phyloP scores from a whole-genome alignment of 1,140 invertebrate species.

The Anastrepha ludens region DNA sequence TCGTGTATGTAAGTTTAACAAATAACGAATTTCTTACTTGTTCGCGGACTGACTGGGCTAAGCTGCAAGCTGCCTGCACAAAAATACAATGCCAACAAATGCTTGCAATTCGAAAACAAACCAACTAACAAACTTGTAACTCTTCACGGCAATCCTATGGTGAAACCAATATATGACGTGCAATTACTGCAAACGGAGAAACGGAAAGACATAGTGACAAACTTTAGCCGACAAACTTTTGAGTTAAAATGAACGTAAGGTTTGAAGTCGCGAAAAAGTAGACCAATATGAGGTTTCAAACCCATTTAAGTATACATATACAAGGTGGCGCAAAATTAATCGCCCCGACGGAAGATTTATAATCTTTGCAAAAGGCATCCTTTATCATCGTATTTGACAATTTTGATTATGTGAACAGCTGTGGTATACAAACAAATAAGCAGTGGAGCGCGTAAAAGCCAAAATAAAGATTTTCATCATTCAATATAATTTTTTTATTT shows the following conservation, averaged over 20 bases:
- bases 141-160: conserved; percentile 18
- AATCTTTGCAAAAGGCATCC: no score
- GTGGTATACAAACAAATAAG: no score
- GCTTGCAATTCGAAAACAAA: background rate
- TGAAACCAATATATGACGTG: conserved; percentile 48
- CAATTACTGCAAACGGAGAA: conserved; percentile 20
- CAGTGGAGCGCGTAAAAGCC: no score
- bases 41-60: background rate
- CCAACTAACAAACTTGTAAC: conserved; percentile 24
- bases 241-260: background rate
- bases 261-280: background rate
- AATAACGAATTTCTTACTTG: conserved; percentile 9
- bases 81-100: background rate
- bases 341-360: no score
- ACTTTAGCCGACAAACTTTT: background rate
- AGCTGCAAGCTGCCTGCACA: background rate
- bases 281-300: background rate
- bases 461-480: no score
- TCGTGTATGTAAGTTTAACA: background rate
- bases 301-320: no score
- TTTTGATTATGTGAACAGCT: no score
- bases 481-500: no score
- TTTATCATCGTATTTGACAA: no score
- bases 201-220: background rate
- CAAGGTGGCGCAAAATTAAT: no score